Conservation (phyloP, 2,888 invertebrate genomes). For the Xestobium rufovillosum region DNA sequence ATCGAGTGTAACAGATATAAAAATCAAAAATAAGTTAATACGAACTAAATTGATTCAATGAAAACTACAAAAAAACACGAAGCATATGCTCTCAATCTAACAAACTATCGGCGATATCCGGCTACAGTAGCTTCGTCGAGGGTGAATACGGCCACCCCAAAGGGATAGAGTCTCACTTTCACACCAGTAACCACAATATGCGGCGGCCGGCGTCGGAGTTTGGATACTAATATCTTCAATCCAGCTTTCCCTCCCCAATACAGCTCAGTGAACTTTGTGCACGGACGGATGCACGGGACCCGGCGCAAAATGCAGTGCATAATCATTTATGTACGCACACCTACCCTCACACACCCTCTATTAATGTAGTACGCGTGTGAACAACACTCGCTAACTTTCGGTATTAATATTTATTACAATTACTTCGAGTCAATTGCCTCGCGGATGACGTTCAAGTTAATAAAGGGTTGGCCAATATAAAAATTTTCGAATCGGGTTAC, state of each 20-base stretch:
- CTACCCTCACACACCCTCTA: too few relatives aligned
- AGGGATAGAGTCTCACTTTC: constrained; percentile 41
- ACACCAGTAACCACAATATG: constrained; percentile 46
- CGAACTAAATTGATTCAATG: too few relatives aligned
- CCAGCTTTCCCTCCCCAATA: constrained; percentile 24
- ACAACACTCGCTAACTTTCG: constrained; percentile 18
- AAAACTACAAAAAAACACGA: too few relatives aligned
- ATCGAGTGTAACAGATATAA: too few relatives aligned
- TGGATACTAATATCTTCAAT: constrained; percentile 39
- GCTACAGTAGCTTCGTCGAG: too few relatives aligned
- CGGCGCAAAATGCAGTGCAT: constrained; percentile 19
- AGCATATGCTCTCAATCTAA: too few relatives aligned
- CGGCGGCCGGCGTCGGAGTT: constrained; percentile 17
- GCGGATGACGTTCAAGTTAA: too few relatives aligned
- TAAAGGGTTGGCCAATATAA: too few relatives aligned
- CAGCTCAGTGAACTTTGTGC: constrained; percentile 22
- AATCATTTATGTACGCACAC: constrained; percentile 21
- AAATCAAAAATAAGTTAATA: too few relatives aligned
- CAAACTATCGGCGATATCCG: too few relatives aligned
- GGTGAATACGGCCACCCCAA: too few relatives aligned
- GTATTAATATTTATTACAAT: constrained; percentile 20
- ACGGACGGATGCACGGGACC: constrained; percentile 8
- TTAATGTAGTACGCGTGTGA: constrained; percentile 22
- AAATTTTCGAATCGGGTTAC: too few relatives aligned
- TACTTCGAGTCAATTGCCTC: constrained; percentile 20